Conservation (phyloP, 1,140 invertebrate genomes). For the Bombus polaris region DNA sequence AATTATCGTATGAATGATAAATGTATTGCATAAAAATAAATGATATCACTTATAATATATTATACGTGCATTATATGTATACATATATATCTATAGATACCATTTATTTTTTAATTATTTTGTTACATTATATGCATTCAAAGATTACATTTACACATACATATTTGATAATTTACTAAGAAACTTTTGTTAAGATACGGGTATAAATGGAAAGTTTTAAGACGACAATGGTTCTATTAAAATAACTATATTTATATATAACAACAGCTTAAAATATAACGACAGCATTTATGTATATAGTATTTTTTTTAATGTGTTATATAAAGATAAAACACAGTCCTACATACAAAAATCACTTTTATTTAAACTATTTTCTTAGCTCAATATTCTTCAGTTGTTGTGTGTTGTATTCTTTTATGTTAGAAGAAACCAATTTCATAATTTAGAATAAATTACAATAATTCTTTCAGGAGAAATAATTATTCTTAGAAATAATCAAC, state of each 20-base stretch:
- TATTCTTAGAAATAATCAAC: slow-evolving; percentile 23
- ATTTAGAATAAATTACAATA: slow-evolving; percentile 5
- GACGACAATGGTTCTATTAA: slow-evolving; percentile 13
- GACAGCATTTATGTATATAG: slow-evolving; percentile 6
- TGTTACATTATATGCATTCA: neutral
- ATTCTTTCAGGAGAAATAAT: neutral
- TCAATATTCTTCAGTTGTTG: neutral
- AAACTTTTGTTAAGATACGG: neutral
- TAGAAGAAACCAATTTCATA: neutral
- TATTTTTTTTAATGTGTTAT: neutral
- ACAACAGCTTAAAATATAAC: slow-evolving; percentile 34
- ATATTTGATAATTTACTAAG: neutral
- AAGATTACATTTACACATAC: neutral
- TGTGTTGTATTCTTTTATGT: neutral
- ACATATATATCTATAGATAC: neutral
- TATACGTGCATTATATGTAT: neutral
- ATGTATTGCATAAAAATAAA: neutral
- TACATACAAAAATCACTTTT: slow-evolving; percentile 28
- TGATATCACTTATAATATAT: neutral
- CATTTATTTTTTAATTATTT: neutral
- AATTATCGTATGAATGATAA: neutral
- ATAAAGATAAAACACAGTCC: slow-evolving; percentile 1
- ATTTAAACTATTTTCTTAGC: neutral
- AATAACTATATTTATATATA: slow-evolving; percentile 37
- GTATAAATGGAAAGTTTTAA: neutral